These are phyloP conservation scores for Glyptemys insculpta DNA, from an alignment of 2,797 vertebrate genomes.

Conservation along the genomic window DNA sequence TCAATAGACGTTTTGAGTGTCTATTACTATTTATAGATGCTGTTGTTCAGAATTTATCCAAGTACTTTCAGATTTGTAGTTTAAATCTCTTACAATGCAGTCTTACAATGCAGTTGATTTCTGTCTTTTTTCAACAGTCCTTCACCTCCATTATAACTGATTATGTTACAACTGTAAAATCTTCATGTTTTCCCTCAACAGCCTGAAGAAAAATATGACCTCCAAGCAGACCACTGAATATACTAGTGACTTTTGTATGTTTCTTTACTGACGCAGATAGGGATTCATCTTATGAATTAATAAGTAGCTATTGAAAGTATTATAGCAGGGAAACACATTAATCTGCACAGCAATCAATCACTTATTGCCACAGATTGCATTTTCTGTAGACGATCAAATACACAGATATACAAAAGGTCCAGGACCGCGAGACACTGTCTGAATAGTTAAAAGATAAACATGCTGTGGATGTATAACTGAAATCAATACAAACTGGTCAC, in stretches of 20 bases:
- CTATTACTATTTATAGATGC: constrained; percentile 46
- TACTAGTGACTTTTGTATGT: neutral
- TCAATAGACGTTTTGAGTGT: constrained; percentile 46
- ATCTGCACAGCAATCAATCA: neutral
- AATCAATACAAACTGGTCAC: neutral
- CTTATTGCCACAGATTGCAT: neutral
- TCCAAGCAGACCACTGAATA: neutral
- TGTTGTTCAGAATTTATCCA: neutral
- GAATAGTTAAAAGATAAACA: neutral
- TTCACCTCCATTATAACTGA: neutral
- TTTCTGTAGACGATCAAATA: neutral
- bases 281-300: neutral
- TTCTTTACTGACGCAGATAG: neutral
- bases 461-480: neutral
- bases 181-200: neutral
- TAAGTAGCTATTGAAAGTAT: neutral
- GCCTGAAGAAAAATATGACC: neutral
- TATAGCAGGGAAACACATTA: neutral
- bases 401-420: neutral
- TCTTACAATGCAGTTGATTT: neutral
- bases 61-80: neutral
- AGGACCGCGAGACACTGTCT: neutral
- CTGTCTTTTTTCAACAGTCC: neutral
- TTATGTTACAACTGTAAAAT: neutral
- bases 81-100: constrained; percentile 26